Base-by-base conservation (phyloP, 1,140 invertebrate species). In the Drosophila ananassae region DNA sequence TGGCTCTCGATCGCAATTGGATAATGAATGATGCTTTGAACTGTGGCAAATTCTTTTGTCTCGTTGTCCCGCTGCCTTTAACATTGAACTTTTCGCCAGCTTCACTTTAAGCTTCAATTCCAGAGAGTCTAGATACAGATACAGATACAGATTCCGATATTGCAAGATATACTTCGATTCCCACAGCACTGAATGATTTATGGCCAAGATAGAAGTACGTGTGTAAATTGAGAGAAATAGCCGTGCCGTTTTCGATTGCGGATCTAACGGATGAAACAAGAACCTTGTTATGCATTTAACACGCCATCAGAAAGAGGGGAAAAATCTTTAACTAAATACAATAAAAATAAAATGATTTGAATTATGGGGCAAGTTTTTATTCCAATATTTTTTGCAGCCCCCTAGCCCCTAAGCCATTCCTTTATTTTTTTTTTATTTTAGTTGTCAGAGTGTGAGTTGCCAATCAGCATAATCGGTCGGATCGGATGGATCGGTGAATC, bases 221-320 rank as follows among this genome's bases (percentile, higher is more conserved):
- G 74, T 82, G 80, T 80, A 84, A 64, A 84, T 8, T 22, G 74
- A 69, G 63, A 52, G 77, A 73, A 81, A 82, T 74, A 80, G 71
- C 25, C 73, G 89, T 58, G 73, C 53, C 41, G 53, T 69, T 71
- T 73, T 79, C 55, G 53, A 84, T 89, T 79, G 79, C 83, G 83
- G 83, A 89, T 89, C 83, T 89, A 87, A 89, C 83, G 83, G 83
- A 89, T 89, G 83, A 89, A 89, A 89, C 62, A 79, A 87, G 83
- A 89, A 89, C 83, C 83, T 89, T 89, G 82, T 73, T 87, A 74
- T 77, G 84, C 83, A 89, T 89, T 89, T 83, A 89, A 77, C 84
- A 89, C 83, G 83, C 76, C 66, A 75, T 28, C 59, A 22, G 21
- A 75, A 51, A 56, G 32, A 12, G 12, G 62, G 24, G 60, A 52